phyloP scores from a whole-genome alignment of 1,140 invertebrate genomes.

The Ceratina australensis region DNA sequence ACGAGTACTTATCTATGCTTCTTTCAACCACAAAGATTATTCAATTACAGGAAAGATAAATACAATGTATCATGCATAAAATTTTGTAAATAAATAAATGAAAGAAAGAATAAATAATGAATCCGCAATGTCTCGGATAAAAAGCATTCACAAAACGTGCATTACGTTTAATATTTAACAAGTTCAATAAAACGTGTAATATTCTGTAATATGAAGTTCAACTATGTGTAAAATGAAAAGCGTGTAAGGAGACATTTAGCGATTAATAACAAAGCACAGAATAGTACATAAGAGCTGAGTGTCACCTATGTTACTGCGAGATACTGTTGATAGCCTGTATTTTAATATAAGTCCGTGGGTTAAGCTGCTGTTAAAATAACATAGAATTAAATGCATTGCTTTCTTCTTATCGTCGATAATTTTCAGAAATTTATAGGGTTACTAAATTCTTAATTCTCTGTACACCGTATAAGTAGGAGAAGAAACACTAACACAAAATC shows the following conservation, averaged over 20 bases:
- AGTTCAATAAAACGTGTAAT: slow-evolving; percentile 27
- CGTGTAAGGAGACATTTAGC: slow-evolving; percentile 29
- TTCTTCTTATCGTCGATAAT: slow-evolving; percentile 16
- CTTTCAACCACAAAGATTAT: slow-evolving; percentile 50
- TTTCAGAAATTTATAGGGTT: slow-evolving; percentile 30
- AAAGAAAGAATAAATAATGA: neutral
- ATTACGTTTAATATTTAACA: slow-evolving; percentile 34
- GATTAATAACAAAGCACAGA: slow-evolving; percentile 51
- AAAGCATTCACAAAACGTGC: slow-evolving; percentile 45
- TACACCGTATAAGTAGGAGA: slow-evolving; percentile 17
- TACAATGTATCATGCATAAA: slow-evolving; percentile 42
- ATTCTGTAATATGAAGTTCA: slow-evolving; percentile 6
- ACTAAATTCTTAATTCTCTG: neutral
- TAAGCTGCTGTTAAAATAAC: slow-evolving; percentile 77
- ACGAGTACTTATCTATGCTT: slow-evolving; percentile 53
- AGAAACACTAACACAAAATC: slow-evolving; percentile 15
- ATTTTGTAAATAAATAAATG: neutral
- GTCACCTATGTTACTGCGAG: slow-evolving; percentile 78
- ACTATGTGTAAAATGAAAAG: slow-evolving; percentile 20
- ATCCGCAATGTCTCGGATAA: neutral
- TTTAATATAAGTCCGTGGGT: slow-evolving; percentile 75
- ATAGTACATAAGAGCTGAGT: slow-evolving; percentile 65
- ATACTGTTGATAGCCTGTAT: slow-evolving; percentile 72
- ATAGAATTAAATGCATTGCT: slow-evolving; percentile 67
- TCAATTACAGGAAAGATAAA: slow-evolving; percentile 35